Conservation (phyloP, 2,113 vertebrate species). For the Nyctereutes procyonoides region DNA sequence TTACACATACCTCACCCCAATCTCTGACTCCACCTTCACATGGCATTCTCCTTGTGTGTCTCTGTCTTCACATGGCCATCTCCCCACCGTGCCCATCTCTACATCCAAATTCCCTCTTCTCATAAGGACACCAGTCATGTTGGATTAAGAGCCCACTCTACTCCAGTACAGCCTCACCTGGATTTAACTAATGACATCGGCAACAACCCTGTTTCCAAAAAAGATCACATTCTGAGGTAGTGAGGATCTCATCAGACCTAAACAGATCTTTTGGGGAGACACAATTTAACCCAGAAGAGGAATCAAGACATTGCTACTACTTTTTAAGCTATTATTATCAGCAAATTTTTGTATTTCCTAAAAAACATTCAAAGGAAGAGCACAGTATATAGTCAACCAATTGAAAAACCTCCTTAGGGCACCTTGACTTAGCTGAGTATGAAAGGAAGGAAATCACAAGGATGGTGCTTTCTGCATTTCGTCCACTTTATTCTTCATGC, state of each 20-base stretch:
- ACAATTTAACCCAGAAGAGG: not conserved
- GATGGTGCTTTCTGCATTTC: not conserved
- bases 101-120: not conserved
- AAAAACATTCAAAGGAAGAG: not conserved
- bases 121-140: not conserved
- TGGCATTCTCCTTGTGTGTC: not conserved
- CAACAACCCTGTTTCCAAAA: not conserved
- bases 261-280: not conserved
- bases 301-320: not conserved
- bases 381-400: not conserved
- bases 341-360: not conserved
- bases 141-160: not conserved
- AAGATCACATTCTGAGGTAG: not conserved
- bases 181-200: not conserved
- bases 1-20: not conserved
- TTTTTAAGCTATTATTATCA: not conserved
- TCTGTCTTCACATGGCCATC: not conserved
- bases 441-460: slow-evolving; percentile 22
- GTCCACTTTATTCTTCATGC: not conserved
- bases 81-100: not conserved
- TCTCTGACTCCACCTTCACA: not conserved
- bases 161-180: not conserved
- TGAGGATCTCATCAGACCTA: not conserved
- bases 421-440: not conserved
- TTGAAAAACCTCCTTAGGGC: not conserved